Evolutionary conservation across 1,140 invertebrate species (phyloP).

Genomic region (Eufriesea mexicana): DNA sequence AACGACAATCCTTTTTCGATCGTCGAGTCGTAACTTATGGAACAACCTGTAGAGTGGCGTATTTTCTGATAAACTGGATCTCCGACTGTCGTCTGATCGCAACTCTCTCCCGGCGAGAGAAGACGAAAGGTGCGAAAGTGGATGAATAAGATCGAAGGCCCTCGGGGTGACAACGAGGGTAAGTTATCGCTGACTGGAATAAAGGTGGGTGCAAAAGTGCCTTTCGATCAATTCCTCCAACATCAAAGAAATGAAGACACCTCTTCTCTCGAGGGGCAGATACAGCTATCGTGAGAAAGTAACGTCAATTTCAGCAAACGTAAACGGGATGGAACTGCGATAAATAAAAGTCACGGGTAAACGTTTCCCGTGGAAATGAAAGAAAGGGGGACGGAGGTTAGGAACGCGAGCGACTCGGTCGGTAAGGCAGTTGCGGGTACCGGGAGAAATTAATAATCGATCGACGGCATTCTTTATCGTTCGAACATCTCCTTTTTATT

Average conservation of each 20-base stretch:
- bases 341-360: conserved; percentile 8
- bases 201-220: conserved; percentile 52
- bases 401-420: too few species aligned
- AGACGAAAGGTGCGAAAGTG: conserved; percentile 33
- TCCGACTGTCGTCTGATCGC: conserved; percentile 47
- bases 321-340: conserved; percentile 27
- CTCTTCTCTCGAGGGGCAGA: conserved; percentile 4
- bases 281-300: not conserved
- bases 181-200: conserved; percentile 60
- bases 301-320: conserved; percentile 10
- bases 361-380: not conserved
- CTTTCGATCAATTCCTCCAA: conserved; percentile 53
- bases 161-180: conserved; percentile 32
- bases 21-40: not conserved
- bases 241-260: conserved; percentile 47
- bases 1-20: not conserved
- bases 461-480: not conserved
- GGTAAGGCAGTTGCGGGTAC: too few species aligned
- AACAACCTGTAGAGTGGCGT: conserved; percentile 31
- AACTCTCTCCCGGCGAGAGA: conserved; percentile 32
- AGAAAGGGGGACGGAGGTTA: not conserved
- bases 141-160: conserved; percentile 57
- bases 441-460: conserved; percentile 9
- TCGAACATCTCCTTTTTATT: not conserved
- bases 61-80: conserved; percentile 25